Evolutionary conservation across 2,113 vertebrate genomes (phyloP).

Genomic region (Peromyscus leucopus): DNA sequence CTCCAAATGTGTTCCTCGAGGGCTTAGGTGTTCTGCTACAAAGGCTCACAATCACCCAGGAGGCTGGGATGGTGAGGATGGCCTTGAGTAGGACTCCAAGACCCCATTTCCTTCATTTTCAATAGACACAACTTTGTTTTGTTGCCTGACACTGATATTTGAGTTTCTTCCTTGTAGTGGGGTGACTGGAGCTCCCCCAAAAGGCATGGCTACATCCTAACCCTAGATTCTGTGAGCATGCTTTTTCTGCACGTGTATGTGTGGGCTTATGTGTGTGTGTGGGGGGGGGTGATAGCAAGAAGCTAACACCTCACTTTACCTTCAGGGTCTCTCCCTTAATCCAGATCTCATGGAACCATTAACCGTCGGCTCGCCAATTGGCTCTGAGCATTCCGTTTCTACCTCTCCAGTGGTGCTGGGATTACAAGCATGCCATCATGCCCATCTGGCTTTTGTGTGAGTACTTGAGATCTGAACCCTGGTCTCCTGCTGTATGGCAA

Average conservation of each 20-base stretch:
- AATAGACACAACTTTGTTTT: neutral
- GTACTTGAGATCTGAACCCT: neutral
- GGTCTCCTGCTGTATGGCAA: too few relatives aligned
- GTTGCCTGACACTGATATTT: neutral
- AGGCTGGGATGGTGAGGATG: neutral
- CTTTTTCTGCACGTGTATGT: neutral
- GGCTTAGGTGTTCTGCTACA: neutral
- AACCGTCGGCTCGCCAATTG: neutral
- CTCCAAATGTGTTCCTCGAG: neutral
- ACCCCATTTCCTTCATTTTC: neutral
- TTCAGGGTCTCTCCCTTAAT: neutral
- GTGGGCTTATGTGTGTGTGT: neutral
- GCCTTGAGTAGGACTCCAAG: neutral
- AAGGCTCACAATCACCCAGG: neutral
- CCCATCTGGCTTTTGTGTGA: neutral
- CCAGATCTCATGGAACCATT: neutral
- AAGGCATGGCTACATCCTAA: neutral
- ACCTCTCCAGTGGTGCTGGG: neutral
- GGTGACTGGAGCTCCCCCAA: neutral
- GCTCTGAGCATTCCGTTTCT: neutral
- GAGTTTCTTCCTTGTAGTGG: neutral
- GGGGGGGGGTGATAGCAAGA: neutral
- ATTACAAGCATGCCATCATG: neutral
- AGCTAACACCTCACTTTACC: neutral
- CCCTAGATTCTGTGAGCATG: neutral